Percentiles rank a stretch among this genome's conserved stretches.
Evolutionary conservation across 2,113 vertebrate genomes (phyloP).

Genomic region (Engraulis encrasicolus): DNA sequence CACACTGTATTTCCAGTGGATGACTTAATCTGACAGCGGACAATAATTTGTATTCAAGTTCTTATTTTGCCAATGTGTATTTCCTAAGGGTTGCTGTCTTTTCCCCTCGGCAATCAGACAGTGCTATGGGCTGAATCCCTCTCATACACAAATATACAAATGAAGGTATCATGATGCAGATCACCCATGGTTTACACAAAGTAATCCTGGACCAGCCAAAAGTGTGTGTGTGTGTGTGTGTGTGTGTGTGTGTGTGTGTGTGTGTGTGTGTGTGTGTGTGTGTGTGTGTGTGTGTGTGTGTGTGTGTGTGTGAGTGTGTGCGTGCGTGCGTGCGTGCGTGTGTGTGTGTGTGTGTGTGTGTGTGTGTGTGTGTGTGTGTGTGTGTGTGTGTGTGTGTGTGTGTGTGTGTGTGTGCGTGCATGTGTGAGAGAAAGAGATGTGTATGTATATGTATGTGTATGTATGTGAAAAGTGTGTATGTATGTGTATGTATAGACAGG

Average conservation of each 20-base stretch:
- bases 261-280: slow-evolving; percentile 8
- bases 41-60: no score
- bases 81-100: no score
- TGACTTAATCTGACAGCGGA: no score
- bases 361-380: neutral
- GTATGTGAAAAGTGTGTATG: neutral
- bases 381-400: slow-evolving; percentile 13
- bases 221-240: slow-evolving; percentile 24
- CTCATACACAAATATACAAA: neutral
- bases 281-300: no score
- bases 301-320: slow-evolving; percentile 8
- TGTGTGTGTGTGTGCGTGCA: slow-evolving; percentile 25
- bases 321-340: slow-evolving; percentile 21
- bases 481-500: slow-evolving; percentile 15
- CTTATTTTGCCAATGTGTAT: no score
- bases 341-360: slow-evolving; percentile 23
- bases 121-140: no score
- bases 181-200: neutral
- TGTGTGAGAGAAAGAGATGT: no score
- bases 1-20: no score
- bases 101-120: no score
- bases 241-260: slow-evolving; percentile 14
- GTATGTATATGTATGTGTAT: slow-evolving; percentile 8
- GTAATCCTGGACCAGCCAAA: neutral
- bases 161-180: neutral